These are phyloP conservation scores for Ethmia dodecea DNA, from an alignment of 2,888 invertebrate species.

Conservation along the genomic window DNA sequence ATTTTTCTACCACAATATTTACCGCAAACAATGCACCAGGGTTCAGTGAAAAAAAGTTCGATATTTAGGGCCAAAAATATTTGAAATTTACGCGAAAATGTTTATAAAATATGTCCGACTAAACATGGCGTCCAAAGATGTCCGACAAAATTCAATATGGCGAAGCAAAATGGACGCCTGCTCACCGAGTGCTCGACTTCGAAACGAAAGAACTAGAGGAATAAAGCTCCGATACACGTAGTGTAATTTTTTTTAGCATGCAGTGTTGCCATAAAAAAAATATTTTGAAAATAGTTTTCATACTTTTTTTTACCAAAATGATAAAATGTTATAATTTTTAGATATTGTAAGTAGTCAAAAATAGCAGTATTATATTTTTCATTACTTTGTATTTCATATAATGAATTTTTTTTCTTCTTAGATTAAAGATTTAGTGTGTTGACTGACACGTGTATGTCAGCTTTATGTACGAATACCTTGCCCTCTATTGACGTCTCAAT, in stretches of 20 bases:
- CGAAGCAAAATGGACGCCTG: slow-evolving; percentile 77
- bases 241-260: slow-evolving; percentile 7
- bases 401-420: too few relatives aligned
- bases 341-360: too few relatives aligned
- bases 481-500: slow-evolving; percentile 23
- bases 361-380: too few relatives aligned
- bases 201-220: slow-evolving; percentile 34
- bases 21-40: slow-evolving; percentile 51
- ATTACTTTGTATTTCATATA: too few relatives aligned
- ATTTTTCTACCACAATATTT: slow-evolving; percentile 57
- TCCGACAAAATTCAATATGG: slow-evolving; percentile 80
- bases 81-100: slow-evolving; percentile 80
- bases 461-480: too few relatives aligned
- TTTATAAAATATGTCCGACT: slow-evolving; percentile 87
- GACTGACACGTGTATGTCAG: too few relatives aligned
- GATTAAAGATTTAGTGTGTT: too few relatives aligned
- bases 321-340: too few relatives aligned
- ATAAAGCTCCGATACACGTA: slow-evolving; percentile 42
- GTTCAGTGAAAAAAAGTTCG: slow-evolving; percentile 72
- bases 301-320: too few relatives aligned
- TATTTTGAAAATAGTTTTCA: too few relatives aligned
- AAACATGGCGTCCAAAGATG: slow-evolving; percentile 85
- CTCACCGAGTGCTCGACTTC: slow-evolving; percentile 36
- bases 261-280: slow-evolving; percentile 46
- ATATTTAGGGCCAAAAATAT: slow-evolving; percentile 71